These are phyloP conservation scores for Pyralis farinalis DNA, from an alignment of 2,888 invertebrate genomes.

Conservation along the genomic window DNA sequence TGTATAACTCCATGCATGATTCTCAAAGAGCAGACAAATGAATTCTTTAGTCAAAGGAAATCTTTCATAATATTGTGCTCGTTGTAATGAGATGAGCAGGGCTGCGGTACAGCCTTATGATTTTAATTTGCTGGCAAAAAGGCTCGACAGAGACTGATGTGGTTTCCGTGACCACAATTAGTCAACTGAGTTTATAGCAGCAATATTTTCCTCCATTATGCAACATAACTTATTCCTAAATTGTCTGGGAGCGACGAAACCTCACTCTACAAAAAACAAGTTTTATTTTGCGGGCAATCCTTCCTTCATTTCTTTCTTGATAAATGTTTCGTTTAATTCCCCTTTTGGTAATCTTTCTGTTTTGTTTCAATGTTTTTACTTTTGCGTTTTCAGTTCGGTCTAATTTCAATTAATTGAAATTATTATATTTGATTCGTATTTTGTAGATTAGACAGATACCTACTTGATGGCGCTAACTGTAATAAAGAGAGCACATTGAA, in stretches of 20 bases:
- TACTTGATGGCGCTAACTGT: too few relatives aligned
- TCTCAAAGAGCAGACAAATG: conserved; percentile 1
- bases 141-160: neutral
- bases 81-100: too few relatives aligned
- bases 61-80: neutral
- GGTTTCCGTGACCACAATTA: neutral
- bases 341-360: conserved; percentile 2
- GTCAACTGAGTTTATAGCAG: neutral
- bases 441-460: too few relatives aligned
- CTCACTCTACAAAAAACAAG: neutral
- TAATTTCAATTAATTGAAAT: neutral
- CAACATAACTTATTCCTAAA: neutral
- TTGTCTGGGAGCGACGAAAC: neutral
- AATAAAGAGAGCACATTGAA: too few relatives aligned
- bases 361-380: neutral
- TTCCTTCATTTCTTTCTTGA: conserved; percentile 11
- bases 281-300: conserved; percentile 5
- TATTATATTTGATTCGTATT: too few relatives aligned
- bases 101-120: neutral
- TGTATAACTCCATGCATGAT: too few relatives aligned
- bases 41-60: neutral
- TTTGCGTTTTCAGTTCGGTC: too few relatives aligned
- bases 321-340: conserved; percentile 4
- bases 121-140: conserved; percentile 4
- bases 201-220: conserved; percentile 1